These are phyloP conservation scores for Gandaritis pyraliata DNA, from an alignment of 2,888 invertebrate genomes.

Conservation along the genomic window DNA sequence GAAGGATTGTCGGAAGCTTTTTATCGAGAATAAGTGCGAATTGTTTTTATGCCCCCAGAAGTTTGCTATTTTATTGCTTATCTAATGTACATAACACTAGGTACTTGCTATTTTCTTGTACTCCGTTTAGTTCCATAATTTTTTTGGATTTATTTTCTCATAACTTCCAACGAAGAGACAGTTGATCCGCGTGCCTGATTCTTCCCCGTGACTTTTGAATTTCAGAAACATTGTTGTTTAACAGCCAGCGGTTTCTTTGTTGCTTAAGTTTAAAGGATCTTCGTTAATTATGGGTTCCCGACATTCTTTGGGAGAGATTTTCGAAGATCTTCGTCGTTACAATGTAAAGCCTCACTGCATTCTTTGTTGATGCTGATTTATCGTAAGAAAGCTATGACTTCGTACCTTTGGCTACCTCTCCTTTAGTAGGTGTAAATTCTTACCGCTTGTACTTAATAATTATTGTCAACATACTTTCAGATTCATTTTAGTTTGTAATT, in stretches of 20 bases:
- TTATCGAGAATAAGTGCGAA: conserved; percentile 2
- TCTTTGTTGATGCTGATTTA: conserved; percentile 20
- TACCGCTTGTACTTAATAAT: neutral
- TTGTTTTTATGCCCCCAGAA: too few species aligned
- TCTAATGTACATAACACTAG: too few species aligned
- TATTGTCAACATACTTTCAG: neutral
- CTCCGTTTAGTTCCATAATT: too few species aligned
- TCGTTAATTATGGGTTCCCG: conserved; percentile 24
- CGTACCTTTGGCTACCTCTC: neutral
- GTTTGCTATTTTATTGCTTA: too few species aligned
- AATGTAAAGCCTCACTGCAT: conserved; percentile 17
- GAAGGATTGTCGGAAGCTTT: conserved; percentile 13
- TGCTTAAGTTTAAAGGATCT: conserved; percentile 16
- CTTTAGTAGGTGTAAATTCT: neutral
- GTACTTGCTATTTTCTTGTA: too few species aligned
- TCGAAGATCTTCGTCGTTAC: conserved; percentile 15
- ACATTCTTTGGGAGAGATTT: conserved; percentile 22
- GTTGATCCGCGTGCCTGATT: too few species aligned
- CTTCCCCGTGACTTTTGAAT: too few species aligned
- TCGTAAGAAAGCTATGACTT: conserved; percentile 9
- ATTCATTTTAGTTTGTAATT: too few species aligned
- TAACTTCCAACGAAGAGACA: too few species aligned
- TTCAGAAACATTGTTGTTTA: neutral
- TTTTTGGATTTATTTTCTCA: too few species aligned
- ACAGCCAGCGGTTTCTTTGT: conserved; percentile 2